These are phyloP conservation scores for Patella caerulea DNA, from an alignment of 2,888 invertebrate genomes.

Conservation along the genomic window DNA sequence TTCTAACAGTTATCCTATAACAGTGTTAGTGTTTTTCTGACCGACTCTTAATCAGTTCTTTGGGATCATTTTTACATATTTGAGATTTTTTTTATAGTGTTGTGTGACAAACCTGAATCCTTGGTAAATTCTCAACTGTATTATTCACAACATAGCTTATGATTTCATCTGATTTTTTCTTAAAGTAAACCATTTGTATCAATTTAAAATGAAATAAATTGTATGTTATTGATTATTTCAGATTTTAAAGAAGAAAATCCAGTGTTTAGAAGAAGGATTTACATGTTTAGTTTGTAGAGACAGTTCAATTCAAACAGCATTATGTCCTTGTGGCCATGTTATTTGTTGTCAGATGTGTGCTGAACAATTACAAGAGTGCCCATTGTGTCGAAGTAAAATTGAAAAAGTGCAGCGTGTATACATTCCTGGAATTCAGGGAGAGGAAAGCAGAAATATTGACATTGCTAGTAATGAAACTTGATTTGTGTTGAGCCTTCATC, in stretches of 20 bases:
- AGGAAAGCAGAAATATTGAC: background rate
- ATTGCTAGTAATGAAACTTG: slow-evolving; percentile 9
- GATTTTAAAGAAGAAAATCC: slow-evolving; percentile 52
- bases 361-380: slow-evolving; percentile 81
- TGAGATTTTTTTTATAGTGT: too few species aligned
- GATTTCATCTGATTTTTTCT: too few species aligned
- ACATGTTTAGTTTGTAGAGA: slow-evolving; percentile 91
- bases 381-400: slow-evolving; percentile 82
- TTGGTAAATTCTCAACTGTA: too few species aligned
- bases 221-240: slow-evolving; percentile 35
- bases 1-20: too few species aligned
- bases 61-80: too few species aligned
- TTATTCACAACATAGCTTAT: too few species aligned
- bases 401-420: slow-evolving; percentile 81
- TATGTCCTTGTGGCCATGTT: slow-evolving; percentile 91
- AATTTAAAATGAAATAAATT: background rate
- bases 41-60: too few species aligned
- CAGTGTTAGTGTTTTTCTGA: too few species aligned
- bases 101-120: too few species aligned
- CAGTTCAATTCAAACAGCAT: slow-evolving; percentile 83
- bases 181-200: too few species aligned
- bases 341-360: slow-evolving; percentile 86
- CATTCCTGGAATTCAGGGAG: slow-evolving; percentile 46
- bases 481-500: background rate
- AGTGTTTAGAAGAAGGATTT: slow-evolving; percentile 69